Base-by-base conservation (phyloP, 2,797 vertebrate species). In the Calcarius lapponicus region DNA sequence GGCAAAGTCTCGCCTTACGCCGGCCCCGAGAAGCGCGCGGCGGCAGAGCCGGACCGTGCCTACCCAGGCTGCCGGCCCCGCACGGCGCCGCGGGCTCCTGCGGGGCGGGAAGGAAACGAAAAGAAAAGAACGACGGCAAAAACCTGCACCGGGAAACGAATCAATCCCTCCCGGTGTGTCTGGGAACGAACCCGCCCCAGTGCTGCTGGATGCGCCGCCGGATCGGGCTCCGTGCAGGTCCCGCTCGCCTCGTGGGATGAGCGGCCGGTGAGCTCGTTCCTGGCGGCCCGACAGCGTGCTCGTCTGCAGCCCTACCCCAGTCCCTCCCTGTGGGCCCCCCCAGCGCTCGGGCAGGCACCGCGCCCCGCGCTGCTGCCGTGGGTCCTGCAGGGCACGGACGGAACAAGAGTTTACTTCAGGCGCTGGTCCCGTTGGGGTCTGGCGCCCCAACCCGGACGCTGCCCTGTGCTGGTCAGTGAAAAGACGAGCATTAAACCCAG, bases 131-230 rank as follows among this genome's bases (percentile, higher is more conserved):
- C 0, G 4, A 16, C 2, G 1, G 16, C 4, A 0, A 17, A 19
- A 79, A 54, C 17, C 13, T 9, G 9, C 54, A 29, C 86, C 16
- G 4, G 12, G 22, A 86, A 96, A 96, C 96, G 95, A 95, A 96
- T 90, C 78, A n/a, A 3, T 11, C 9, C 3, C 4, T 2, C 19
- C 10, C 14, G 12, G 13, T 40, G 36, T 0, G 2, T n/a, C n/a
- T 72, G 62, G 66, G 47, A 95, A 94, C 96, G 92, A 96, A 90
- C 2, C 12, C 13, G 10, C 11, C 6, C 2, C 2, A 10, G 7
- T 67, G 3, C 13, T 9, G 18, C 24, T 9, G 29, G 58, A 25
- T 78, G 13, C 9, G 34, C 9, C 19, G 56, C 54, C 7, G 38
- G 60, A 32, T 57, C 42, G 38, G 10, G n/a, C 2, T 10, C 26